A percentile compares a stretch with the other conserved stretches of the same genome.
Evolutionary conservation across 2,113 vertebrate genomes (phyloP).

Genomic region (Nyctibius bracteatus): DNA sequence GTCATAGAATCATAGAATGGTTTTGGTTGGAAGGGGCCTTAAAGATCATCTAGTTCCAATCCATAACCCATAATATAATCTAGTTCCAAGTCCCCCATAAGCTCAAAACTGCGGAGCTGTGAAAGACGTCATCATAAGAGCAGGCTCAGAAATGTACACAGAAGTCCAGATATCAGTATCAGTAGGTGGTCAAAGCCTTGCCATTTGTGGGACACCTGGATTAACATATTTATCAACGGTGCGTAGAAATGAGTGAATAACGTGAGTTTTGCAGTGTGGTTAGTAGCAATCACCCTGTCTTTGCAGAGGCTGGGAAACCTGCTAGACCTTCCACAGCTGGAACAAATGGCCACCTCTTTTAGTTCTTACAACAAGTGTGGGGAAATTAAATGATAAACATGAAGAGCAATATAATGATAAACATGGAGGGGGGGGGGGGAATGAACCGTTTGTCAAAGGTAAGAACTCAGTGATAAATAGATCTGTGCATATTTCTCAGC

Average conservation of each 20-base stretch:
- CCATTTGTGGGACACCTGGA: neutral
- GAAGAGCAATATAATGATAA: neutral
- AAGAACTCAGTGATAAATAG: slow-evolving; percentile 60
- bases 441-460: neutral
- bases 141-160: rapidly evolving
- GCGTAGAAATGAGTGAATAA: neutral
- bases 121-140: neutral
- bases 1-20: too few species aligned
- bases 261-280: neutral
- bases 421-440: rapidly evolving
- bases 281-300: neutral
- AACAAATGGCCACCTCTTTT: neutral
- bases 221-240: neutral
- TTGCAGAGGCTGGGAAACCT: neutral
- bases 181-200: neutral
- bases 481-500: slow-evolving; percentile 14
- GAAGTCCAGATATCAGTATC: neutral
- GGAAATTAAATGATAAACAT: neutral
- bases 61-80: too few species aligned
- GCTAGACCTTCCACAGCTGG: neutral
- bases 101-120: neutral
- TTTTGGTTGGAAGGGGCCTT: too few species aligned
- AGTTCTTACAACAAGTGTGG: neutral
- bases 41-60: too few species aligned
- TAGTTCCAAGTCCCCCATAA: neutral